Conservation (phyloP, 1,140 invertebrate species). For the Cydia amplana region DNA sequence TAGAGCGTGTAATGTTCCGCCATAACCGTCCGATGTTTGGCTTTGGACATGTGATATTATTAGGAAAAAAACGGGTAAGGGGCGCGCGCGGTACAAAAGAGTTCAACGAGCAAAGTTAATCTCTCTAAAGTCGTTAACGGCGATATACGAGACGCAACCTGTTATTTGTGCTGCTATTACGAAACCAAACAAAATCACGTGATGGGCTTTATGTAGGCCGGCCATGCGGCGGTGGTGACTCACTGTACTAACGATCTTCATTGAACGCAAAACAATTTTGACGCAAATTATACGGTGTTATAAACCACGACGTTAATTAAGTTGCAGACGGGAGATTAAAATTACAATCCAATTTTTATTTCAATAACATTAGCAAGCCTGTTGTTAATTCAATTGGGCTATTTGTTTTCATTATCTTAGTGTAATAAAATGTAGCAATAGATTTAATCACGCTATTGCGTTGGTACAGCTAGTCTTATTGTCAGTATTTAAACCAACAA, state of each 20-base stretch:
- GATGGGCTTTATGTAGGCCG: slow-evolving; percentile 47
- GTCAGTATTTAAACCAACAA: neutral
- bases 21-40: slow-evolving; percentile 60
- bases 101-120: slow-evolving; percentile 62
- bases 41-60: slow-evolving; percentile 61
- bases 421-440: slow-evolving; percentile 14
- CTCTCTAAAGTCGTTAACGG: slow-evolving; percentile 52
- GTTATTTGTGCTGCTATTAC: slow-evolving; percentile 60
- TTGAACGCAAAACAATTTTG: slow-evolving; percentile 71
- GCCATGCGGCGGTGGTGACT: slow-evolving; percentile 47
- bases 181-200: slow-evolving; percentile 70
- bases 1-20: slow-evolving; percentile 69
- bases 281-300: slow-evolving; percentile 74
- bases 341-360: slow-evolving; percentile 73
- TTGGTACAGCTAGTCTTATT: neutral
- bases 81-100: slow-evolving; percentile 60
- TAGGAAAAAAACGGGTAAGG: slow-evolving; percentile 47
- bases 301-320: slow-evolving; percentile 68
- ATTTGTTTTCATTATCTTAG: slow-evolving; percentile 49
- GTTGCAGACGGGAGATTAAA: slow-evolving; percentile 68
- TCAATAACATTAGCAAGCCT: slow-evolving; percentile 67
- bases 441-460: neutral
- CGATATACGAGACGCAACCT: slow-evolving; percentile 48
- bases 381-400: slow-evolving; percentile 57
- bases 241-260: slow-evolving; percentile 65